Evolutionary conservation across 2,113 vertebrate species (phyloP).

Genomic region (Psittacara wagleri): DNA sequence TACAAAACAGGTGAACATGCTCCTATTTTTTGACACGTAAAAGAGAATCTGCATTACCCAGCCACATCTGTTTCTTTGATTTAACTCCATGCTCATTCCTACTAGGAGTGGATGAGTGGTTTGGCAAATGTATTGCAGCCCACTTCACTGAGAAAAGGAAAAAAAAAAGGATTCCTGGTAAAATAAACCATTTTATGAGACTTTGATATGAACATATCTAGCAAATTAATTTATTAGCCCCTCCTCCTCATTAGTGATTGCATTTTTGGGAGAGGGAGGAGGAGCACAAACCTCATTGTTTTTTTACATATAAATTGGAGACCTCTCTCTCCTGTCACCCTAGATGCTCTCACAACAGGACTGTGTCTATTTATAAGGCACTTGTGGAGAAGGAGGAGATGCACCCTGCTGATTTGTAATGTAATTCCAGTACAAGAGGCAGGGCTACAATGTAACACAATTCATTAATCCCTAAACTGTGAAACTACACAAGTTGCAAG

Average conservation of each 20-base stretch:
- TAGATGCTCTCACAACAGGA: neutral
- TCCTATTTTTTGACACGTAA: neutral
- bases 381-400: neutral
- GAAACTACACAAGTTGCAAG: neutral
- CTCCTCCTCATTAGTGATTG: neutral
- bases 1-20: neutral
- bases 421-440: neutral
- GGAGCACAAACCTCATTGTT: rapidly evolving
- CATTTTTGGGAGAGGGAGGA: neutral
- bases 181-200: neutral
- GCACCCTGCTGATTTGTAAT: neutral
- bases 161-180: neutral
- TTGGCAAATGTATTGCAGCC: neutral
- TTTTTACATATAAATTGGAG: neutral
- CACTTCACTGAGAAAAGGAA: neutral
- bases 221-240: neutral
- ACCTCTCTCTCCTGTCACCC: neutral
- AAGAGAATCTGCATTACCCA: constrained; percentile 16
- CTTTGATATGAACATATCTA: neutral
- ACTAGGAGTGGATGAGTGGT: neutral
- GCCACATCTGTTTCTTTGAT: constrained; percentile 22
- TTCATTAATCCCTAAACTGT: neutral
- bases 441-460: neutral
- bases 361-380: neutral
- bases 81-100: neutral